Base-by-base conservation (phyloP, 1,140 invertebrate species). In the Drosophila bipectinata region DNA sequence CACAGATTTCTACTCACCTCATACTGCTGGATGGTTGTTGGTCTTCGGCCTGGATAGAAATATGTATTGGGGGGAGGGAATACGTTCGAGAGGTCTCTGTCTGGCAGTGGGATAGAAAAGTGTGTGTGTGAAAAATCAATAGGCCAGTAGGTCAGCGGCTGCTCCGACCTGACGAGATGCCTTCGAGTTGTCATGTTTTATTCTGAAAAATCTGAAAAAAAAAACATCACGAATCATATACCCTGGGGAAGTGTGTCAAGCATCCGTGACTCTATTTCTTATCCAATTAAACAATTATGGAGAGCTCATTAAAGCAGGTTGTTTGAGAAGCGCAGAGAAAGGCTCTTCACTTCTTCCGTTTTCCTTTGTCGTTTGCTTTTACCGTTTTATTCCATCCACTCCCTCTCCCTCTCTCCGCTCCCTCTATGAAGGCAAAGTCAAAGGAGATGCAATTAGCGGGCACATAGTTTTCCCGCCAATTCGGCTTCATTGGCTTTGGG, bases 401-500 rank as follows among this genome's bases (percentile, higher is more conserved):
- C 58, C 37, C 39, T 48, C 28, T 59, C 39, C 14, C 1, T 4
- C 1, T 41, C 4, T 4, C 4, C 14, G 2, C 12, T 12, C 3
- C 44, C 54, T 57, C 61, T 37, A 48, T 14, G 21, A 30, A n/a
- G 9, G 28, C 48, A n/a, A 28, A 37, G 59, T 54, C 34, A 75
- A 62, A 69, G 66, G 48, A 74, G 72, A 74, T 82, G 52, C 83
- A 88, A 87, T 87, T 87, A 84, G 72, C 60, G 54, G 59, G 39
- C 44, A 28, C 53, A 78, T 76, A 76, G 74, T 78, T 79, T 79
- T 69, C 53, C 18, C 39, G n/a, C 39, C 39, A 15, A 51, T 63
- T 34, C 30, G 14, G 18, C 15, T 15, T 41, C 45, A 37, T 15
- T 71, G 53, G 67, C 48, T 71, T 76, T 64, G 15, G 34, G 58